Conservation (phyloP, 2,113 vertebrate species). For the Saguinus imperator region DNA sequence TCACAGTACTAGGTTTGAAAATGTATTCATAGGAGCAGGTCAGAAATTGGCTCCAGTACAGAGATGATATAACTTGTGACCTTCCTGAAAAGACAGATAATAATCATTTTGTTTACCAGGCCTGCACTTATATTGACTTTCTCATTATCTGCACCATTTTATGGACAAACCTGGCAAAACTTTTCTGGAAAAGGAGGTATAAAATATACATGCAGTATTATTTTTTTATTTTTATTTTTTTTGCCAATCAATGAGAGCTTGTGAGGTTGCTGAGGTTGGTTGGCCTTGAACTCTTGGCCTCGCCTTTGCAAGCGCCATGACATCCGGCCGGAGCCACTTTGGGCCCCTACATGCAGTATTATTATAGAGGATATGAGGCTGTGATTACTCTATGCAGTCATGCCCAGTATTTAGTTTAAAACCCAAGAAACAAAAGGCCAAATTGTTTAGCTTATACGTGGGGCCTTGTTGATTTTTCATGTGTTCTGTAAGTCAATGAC, state of each 20-base stretch:
- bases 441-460: not conserved
- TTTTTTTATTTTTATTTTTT: no score
- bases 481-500: not conserved
- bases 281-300: no score
- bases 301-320: no score
- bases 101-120: not conserved
- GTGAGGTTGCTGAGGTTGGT: no score
- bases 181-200: not conserved
- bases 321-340: no score
- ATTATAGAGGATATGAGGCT: not conserved
- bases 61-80: not conserved
- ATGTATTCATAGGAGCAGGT: not conserved
- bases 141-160: not conserved
- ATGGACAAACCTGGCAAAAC: not conserved
- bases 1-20: not conserved
- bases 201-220: not conserved
- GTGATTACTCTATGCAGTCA: not conserved
- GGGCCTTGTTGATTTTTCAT: not conserved
- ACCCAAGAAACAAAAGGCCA: not conserved
- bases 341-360: not conserved
- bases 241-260: no score
- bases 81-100: slow-evolving; percentile 11
- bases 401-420: slow-evolving; percentile 39
- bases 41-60: not conserved
- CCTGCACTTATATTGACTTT: not conserved